Evolutionary conservation across 2,797 vertebrate genomes (phyloP).

Genomic region (Xiphorhynchus erythropygius): DNA sequence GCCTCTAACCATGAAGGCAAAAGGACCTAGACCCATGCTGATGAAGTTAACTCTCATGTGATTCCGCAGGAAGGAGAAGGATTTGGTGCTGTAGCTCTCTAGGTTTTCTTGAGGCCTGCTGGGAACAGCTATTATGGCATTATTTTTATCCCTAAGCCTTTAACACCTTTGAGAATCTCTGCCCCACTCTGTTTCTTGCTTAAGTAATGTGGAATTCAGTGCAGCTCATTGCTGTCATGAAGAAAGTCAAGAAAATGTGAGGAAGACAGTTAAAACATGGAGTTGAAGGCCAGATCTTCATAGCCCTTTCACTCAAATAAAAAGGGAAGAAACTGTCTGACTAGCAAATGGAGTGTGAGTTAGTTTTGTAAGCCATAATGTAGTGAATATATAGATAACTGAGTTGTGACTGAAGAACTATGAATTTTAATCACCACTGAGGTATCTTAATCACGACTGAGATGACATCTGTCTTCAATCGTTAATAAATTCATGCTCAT

Average conservation of each 20-base stretch:
- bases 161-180: neutral
- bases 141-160: neutral
- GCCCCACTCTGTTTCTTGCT: neutral
- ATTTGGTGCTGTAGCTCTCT: neutral
- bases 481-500: neutral
- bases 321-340: neutral
- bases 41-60: neutral
- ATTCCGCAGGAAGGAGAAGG: neutral
- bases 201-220: neutral
- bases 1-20: neutral
- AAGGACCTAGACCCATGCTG: neutral
- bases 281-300: neutral
- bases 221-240: neutral
- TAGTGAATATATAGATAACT: neutral
- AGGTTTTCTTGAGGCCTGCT: neutral
- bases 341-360: neutral
- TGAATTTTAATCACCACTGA: neutral
- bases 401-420: neutral
- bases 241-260: neutral
- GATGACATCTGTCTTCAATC: neutral
- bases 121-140: neutral
- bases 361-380: neutral
- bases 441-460: neutral
- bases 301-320: neutral
- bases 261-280: neutral